Conservation (phyloP, 2,113 vertebrate genomes). For the Cinclus cinclus region DNA sequence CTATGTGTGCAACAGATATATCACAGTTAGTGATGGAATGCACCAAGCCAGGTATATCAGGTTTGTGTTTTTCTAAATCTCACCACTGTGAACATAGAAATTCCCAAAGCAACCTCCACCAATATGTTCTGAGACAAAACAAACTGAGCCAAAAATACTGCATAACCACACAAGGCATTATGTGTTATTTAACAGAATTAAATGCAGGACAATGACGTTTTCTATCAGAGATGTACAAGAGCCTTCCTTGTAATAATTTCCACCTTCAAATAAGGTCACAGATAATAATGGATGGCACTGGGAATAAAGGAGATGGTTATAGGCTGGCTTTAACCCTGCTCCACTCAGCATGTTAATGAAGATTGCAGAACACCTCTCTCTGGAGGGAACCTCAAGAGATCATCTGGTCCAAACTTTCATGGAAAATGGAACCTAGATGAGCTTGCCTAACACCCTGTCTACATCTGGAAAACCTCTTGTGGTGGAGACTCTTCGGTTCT, state of each 20-base stretch:
- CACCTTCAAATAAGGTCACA: neutral
- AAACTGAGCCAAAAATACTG: neutral
- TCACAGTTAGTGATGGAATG: neutral
- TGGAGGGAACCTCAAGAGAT: neutral
- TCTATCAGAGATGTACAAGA: neutral
- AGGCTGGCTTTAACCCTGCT: neutral
- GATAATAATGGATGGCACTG: neutral
- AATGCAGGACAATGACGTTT: neutral
- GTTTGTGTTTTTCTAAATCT: neutral
- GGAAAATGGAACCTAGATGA: neutral
- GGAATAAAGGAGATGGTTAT: neutral
- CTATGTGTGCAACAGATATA: neutral
- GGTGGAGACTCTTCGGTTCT: neutral
- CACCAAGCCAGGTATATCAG: neutral
- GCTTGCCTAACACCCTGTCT: neutral
- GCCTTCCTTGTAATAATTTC: neutral
- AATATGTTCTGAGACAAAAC: neutral
- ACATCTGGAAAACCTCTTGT: neutral
- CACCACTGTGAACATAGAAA: neutral
- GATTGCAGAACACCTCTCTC: rapidly evolving
- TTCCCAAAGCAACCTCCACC: neutral
- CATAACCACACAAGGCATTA: neutral
- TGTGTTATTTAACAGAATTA: neutral
- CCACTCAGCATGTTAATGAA: neutral
- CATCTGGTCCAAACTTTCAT: neutral